These are phyloP conservation scores for Orcinus orca DNA, from an alignment of 2,113 vertebrate genomes.

Conservation along the genomic window DNA sequence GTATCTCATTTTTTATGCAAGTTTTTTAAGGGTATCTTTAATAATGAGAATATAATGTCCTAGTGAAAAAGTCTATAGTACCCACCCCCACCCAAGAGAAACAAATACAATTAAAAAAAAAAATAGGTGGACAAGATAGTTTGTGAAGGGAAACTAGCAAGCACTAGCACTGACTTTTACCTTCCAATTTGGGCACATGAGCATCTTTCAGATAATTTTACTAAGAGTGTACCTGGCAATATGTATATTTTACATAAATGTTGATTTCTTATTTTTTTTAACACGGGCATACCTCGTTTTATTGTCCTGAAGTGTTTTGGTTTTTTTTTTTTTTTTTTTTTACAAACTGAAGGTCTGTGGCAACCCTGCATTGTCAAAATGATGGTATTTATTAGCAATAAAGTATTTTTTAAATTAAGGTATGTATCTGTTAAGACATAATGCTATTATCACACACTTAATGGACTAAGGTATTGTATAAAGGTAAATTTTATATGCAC, in stretches of 20 bases:
- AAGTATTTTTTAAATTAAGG: not conserved
- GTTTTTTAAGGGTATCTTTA: not conserved
- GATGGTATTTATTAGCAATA: not conserved
- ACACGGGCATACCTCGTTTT: too few species aligned
- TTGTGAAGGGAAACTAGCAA: not conserved
- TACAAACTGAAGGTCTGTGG: not conserved
- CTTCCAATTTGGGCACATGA: not conserved
- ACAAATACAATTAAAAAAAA: not conserved
- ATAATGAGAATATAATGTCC: not conserved
- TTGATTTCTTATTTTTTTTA: not conserved
- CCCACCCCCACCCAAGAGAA: not conserved
- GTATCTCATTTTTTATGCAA: not conserved
- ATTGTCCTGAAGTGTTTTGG: too few species aligned
- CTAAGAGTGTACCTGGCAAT: not conserved
- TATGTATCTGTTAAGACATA: not conserved
- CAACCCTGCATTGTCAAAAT: not conserved
- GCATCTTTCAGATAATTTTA: not conserved
- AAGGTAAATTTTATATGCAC: not conserved
- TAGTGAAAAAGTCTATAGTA: constrained; percentile 1
- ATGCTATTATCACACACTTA: not conserved
- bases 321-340: too few species aligned
- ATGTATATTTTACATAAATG: not conserved
- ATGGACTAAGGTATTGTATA: not conserved
- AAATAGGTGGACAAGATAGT: not conserved
- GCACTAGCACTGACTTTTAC: not conserved